phyloP scores from a whole-genome alignment of 2,797 vertebrate genomes.

The Hemibagrus guttatus region DNA sequence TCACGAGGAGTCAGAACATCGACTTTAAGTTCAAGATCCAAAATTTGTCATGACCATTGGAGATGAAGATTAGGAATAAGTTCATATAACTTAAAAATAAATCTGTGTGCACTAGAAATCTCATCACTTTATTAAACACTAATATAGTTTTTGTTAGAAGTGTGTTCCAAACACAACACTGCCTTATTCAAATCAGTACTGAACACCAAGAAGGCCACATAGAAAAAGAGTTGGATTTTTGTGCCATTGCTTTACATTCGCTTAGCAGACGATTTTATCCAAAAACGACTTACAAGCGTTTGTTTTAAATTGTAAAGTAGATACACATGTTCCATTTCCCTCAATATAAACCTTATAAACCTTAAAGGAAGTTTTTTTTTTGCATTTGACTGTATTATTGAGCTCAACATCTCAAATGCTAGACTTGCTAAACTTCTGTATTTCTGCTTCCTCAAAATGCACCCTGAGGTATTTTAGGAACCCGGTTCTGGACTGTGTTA shows the following conservation, averaged over 20 bases:
- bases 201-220: neutral
- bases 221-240: neutral
- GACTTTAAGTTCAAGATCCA: too few species aligned
- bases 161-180: too few species aligned
- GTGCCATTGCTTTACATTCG: neutral
- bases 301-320: neutral
- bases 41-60: too few species aligned
- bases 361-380: neutral
- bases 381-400: neutral
- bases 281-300: neutral
- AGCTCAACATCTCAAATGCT: neutral
- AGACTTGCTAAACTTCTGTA: too few species aligned
- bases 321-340: neutral
- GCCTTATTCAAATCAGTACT: neutral
- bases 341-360: neutral
- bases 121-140: neutral
- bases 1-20: too few species aligned
- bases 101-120: neutral
- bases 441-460: neutral
- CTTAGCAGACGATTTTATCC: too few species aligned
- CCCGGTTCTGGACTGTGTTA: neutral
- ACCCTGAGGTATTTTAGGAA: slow-evolving; percentile 1
- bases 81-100: too few species aligned
- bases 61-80: too few species aligned
- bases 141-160: too few species aligned